Evolutionary conservation across 2,113 vertebrate species (phyloP), one percentile per base, ranked within the genome.

Genomic region (Pachypanchax playfairii): DNA sequence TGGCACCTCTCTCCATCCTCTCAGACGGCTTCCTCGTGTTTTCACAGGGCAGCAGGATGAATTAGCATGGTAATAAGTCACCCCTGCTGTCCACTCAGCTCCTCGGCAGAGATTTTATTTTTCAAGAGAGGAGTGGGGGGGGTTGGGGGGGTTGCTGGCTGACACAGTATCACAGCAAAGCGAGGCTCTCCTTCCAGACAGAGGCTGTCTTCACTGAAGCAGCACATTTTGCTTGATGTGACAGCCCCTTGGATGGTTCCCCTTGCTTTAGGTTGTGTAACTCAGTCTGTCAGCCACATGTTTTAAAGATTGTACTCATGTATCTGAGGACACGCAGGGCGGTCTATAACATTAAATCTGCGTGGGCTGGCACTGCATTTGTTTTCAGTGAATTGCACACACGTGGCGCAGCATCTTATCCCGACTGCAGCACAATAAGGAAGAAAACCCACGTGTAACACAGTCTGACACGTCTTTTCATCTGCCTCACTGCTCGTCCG

Each of bases 271-370:
- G 35, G 77, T 82, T 87, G 83, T 82, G 79, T 80, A 80, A 82
- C 15, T 49, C 49, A 43, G 54, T 69, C 80, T 82, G 77, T 36
- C 77, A 48, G 79, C 79, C 79, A 75, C 86, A 84, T 85, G 87
- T 79, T 87, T 61, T 18, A 57, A 77, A 75, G 38, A 64, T 36
- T 76, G 69, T 29, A 26, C 49, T 65, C 15, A 6, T 28, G 67
- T 55, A 15, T 60, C 62, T 41, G 69, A 50, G 66, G 55, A 53
- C 56, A 65, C 50, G 41, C 35, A 3, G 54, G 51, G 59, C 56
- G 25, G 68, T 56, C 47, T 48, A 50, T 46, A 54, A 48, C 26
- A 60, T 18, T 24, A 12, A 36, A 65, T 77, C 65, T 77, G 60
- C 54, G 47, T 41, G 26, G 46, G 69, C 51, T 62, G 62, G 70